Conservation (phyloP, 1,140 invertebrate species). For the Hydropsyche tenuis region DNA sequence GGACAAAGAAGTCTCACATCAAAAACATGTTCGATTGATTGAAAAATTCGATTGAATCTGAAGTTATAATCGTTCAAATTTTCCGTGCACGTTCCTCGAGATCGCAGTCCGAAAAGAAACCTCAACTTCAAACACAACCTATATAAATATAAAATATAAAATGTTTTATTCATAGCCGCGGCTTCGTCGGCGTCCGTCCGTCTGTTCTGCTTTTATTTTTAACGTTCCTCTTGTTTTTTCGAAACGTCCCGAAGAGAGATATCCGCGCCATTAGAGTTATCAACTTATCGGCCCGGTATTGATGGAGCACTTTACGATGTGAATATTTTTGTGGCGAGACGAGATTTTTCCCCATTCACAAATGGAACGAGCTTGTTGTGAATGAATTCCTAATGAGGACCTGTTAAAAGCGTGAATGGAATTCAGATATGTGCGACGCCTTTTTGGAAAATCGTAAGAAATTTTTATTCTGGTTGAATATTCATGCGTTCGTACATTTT, state of each 20-base stretch:
- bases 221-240: not conserved
- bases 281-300: not conserved
- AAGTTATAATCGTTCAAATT: no score
- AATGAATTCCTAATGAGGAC: conserved; percentile 1
- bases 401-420: not conserved
- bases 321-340: not conserved
- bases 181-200: not conserved
- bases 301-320: not conserved
- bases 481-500: no score
- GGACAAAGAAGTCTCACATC: no score
- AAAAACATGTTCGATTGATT: no score
- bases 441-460: no score
- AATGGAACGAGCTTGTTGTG: not conserved
- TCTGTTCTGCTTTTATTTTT: not conserved
- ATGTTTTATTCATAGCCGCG: not conserved
- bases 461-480: no score
- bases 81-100: no score
- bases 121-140: no score
- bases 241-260: not conserved
- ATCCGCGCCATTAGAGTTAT: not conserved
- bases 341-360: not conserved
- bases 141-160: not conserved
- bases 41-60: no score
- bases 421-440: no score
- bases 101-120: not conserved